Evolutionary conservation across 1,140 invertebrate genomes (phyloP).

Genomic region (Brachionus paranguensis): DNA sequence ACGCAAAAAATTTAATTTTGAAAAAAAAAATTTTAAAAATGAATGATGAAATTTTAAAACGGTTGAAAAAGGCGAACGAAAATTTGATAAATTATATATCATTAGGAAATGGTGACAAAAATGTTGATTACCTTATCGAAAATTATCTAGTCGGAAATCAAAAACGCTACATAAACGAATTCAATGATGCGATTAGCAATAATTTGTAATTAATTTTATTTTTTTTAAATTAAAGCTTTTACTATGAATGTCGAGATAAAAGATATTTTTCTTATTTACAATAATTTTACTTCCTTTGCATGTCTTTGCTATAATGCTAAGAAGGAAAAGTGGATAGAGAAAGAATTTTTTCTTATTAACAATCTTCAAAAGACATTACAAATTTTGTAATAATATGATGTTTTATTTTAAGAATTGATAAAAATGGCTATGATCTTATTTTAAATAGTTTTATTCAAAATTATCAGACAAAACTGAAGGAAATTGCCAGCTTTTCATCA

Average conservation of each 20-base stretch:
- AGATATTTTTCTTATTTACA: neutral
- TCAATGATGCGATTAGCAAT: neutral
- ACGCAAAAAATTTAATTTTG: neutral
- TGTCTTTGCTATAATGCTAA: neutral
- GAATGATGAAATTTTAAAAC: constrained; percentile 17
- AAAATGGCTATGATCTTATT: constrained; percentile 18
- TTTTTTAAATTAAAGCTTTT: neutral
- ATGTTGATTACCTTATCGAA: neutral
- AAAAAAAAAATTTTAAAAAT: neutral
- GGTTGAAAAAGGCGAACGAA: neutral
- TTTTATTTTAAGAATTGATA: constrained; percentile 14
- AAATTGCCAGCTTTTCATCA: neutral
- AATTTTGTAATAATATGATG: neutral
- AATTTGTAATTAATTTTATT: constrained; percentile 9
- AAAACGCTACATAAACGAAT: neutral
- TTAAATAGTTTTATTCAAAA: neutral
- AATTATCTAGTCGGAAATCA: neutral
- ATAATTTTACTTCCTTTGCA: neutral
- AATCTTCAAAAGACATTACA: neutral
- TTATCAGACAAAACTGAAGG: neutral
- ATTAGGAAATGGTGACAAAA: neutral
- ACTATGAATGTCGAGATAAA: neutral
- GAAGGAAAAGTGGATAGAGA: neutral
- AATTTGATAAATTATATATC: constrained; percentile 20
- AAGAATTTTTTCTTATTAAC: neutral